Percentiles rank a stretch among this genome's conserved stretches.
Evolutionary conservation across 2,113 vertebrate species (phyloP).

Genomic region (Vulpes vulpes): DNA sequence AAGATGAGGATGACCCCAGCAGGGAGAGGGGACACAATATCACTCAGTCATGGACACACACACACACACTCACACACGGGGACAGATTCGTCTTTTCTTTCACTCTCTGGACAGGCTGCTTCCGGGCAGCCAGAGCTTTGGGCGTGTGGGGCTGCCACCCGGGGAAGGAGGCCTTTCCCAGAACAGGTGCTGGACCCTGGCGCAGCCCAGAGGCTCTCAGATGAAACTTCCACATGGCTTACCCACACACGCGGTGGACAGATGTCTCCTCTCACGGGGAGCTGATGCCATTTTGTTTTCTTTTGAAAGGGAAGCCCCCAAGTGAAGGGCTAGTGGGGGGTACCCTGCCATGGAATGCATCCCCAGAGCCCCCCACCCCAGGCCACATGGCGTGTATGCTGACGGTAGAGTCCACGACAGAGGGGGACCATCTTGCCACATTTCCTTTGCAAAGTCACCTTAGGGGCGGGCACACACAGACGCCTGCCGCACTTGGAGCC

Average conservation of each 20-base stretch:
- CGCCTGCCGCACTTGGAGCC: neutral
- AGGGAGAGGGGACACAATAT: neutral
- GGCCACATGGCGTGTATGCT: conserved; percentile 80
- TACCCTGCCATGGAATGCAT: neutral
- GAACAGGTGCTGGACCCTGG: neutral
- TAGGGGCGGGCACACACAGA: conserved; percentile 62
- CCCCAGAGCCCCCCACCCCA: conserved; percentile 79
- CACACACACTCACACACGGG: neutral
- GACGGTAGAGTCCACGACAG: conserved; percentile 2
- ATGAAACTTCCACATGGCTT: conserved; percentile 21
- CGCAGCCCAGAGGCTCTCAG: rapidly evolving
- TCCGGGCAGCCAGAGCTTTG: neutral
- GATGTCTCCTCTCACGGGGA: neutral
- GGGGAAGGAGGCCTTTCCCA: neutral
- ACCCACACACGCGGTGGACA: neutral
- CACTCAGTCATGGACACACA: neutral
- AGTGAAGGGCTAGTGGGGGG: neutral
- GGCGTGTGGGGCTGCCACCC: neutral
- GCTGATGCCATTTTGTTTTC: conserved; percentile 62
- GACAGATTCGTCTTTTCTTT: neutral
- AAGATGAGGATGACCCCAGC: neutral
- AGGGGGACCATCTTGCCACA: conserved; percentile 83
- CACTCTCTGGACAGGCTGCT: neutral
- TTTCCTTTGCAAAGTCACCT: conserved; percentile 88
- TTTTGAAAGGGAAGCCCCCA: neutral